Percentiles rank a stretch among this genome's conserved stretches.
These are phyloP conservation scores for Bactericera cockerelli DNA, from an alignment of 1,140 invertebrate genomes.

Conservation along the genomic window DNA sequence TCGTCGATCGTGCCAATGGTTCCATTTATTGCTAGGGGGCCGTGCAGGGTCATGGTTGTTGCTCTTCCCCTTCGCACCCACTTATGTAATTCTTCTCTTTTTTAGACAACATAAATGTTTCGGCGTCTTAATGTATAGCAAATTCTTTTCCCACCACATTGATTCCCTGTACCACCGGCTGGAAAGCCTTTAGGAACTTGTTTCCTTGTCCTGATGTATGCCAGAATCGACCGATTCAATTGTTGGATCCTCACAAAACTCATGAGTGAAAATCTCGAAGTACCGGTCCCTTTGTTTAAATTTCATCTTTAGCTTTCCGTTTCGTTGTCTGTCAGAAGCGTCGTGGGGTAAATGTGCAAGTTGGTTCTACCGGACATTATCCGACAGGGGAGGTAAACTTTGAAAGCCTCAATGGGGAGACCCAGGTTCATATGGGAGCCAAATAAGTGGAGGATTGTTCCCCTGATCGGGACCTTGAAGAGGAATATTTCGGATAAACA, in stretches of 20 bases:
- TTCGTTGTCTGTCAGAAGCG: slow-evolving; percentile 42
- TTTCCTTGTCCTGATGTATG: slow-evolving; percentile 36
- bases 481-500: slow-evolving; percentile 70
- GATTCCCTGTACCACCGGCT: slow-evolving; percentile 80
- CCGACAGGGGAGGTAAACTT: slow-evolving; percentile 72
- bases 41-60: slow-evolving; percentile 64
- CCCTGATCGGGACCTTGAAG: slow-evolving; percentile 87
- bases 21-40: slow-evolving; percentile 67
- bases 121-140: slow-evolving; percentile 78
- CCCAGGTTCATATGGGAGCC: slow-evolving; percentile 91
- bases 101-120: slow-evolving; percentile 79
- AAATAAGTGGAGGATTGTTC: slow-evolving; percentile 73
- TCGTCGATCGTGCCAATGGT: slow-evolving; percentile 48
- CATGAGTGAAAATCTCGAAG: slow-evolving; percentile 61
- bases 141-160: slow-evolving; percentile 73
- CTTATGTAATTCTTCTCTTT: slow-evolving; percentile 58
- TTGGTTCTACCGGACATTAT: slow-evolving; percentile 38
- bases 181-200: slow-evolving; percentile 74
- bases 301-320: slow-evolving; percentile 59
- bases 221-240: slow-evolving; percentile 70
- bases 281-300: slow-evolving; percentile 73
- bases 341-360: slow-evolving; percentile 75
- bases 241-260: slow-evolving; percentile 81
- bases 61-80: slow-evolving; percentile 53
- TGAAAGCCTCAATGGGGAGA: slow-evolving; percentile 73